phyloP scores from a whole-genome alignment of 2,888 invertebrate genomes.

The Dilophus febrilis region DNA sequence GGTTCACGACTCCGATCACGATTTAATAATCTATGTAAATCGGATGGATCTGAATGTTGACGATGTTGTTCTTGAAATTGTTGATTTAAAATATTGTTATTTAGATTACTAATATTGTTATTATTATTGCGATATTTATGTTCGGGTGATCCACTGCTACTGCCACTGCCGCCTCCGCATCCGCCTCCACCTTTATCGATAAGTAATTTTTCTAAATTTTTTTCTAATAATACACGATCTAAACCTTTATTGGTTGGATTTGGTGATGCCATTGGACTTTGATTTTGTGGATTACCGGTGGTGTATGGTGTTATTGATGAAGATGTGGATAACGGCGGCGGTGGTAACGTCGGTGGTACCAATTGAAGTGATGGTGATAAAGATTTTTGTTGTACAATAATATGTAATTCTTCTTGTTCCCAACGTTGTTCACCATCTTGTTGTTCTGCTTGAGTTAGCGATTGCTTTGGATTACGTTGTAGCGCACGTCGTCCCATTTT shows the following conservation, averaged over 20 bases:
- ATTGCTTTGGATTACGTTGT: conserved; percentile 31
- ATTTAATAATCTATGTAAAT: conserved; percentile 39
- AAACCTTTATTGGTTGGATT: conserved; percentile 22
- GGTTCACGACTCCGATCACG: conserved; percentile 40
- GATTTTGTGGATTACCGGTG: conserved; percentile 22
- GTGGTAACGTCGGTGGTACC: conserved; percentile 10
- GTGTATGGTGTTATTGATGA: conserved; percentile 23
- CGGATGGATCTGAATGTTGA: conserved; percentile 21
- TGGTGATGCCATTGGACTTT: conserved; percentile 26
- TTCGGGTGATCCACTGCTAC: too few species aligned
- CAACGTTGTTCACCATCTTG: not conserved
- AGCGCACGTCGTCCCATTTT: conserved; percentile 35
- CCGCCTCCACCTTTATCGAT: conserved; percentile 16
- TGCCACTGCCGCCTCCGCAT: too few species aligned
- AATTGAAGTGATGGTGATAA: not conserved
- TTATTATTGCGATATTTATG: too few species aligned
- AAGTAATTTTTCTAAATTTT: conserved; percentile 21
- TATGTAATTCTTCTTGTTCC: conserved; percentile 2
- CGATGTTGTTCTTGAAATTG: not conserved
- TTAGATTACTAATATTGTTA: too few species aligned
- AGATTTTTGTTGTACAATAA: not conserved
- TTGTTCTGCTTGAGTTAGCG: conserved; percentile 15
- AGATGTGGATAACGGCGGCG: not conserved
- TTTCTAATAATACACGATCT: conserved; percentile 19
- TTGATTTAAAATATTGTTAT: too few species aligned